A percentile compares a stretch with the other conserved stretches of the same genome.
Conservation (phyloP, 2,888 invertebrate genomes). For the Andrena chrysosceles region DNA sequence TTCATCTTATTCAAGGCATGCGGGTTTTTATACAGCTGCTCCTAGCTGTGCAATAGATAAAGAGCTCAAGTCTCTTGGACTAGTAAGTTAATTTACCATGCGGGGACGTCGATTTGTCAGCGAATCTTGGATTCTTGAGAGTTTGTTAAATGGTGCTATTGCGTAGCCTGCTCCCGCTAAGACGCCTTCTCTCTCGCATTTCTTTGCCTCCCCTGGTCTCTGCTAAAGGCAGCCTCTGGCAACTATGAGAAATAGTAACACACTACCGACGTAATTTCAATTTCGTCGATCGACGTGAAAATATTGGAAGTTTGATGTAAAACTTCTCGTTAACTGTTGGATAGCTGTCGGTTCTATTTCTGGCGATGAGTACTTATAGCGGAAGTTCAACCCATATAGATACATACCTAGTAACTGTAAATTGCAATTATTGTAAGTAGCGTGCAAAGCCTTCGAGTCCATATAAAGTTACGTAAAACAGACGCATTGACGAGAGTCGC, state of each 20-base stretch:
- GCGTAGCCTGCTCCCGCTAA: constrained; percentile 66
- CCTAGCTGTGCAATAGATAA: neutral
- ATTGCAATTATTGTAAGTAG: no score
- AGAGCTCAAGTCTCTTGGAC: neutral
- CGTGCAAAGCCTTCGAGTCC: no score
- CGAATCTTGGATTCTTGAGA: constrained; percentile 60
- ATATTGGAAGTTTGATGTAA: neutral
- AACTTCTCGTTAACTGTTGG: neutral
- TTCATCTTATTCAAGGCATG: neutral
- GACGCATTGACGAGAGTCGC: no score
- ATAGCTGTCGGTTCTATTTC: neutral
- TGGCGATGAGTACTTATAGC: neutral
- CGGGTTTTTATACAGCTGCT: no score
- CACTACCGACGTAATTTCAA: neutral
- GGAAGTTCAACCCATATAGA: neutral
- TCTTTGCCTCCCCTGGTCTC: constrained; percentile 45
- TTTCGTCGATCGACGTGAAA: constrained; percentile 6
- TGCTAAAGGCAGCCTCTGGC: constrained; percentile 72
- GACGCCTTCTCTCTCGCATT: constrained; percentile 55
- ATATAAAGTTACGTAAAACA: no score
- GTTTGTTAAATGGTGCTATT: constrained; percentile 60
- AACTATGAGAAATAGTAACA: constrained; percentile 20
- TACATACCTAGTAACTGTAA: no score
- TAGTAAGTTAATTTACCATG: constrained; percentile 28
- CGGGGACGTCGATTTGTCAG: constrained; percentile 46